A percentile compares a stretch with the other conserved stretches of the same genome.
phyloP scores from a whole-genome alignment of 2,113 vertebrate species.

The Sebastes schlegelii region DNA sequence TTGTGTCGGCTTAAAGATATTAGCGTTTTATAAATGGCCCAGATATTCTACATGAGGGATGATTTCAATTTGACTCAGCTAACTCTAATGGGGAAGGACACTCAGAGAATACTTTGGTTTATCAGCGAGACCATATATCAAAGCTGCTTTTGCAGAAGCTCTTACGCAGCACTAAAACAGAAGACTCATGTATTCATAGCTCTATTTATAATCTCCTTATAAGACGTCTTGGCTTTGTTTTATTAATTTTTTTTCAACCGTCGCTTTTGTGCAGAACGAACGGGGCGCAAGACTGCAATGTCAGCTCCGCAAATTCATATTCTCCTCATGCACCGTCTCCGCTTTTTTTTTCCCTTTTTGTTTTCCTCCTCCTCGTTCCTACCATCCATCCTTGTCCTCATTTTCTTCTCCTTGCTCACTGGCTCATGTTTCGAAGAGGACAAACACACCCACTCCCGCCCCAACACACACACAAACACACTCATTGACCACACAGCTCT shows the following conservation, averaged over 20 bases:
- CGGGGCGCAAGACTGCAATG: conserved; percentile 26
- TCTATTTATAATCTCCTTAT: conserved; percentile 62
- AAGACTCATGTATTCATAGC: conserved; percentile 43
- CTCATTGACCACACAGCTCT: conserved; percentile 43
- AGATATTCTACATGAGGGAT: conserved; percentile 60
- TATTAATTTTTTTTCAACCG: conserved; percentile 9
- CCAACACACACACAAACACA: conserved; percentile 2
- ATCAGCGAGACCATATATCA: conserved; percentile 54
- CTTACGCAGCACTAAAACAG: conserved; percentile 67
- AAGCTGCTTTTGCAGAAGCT: conserved; percentile 56
- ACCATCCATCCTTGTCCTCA: conserved; percentile 42
- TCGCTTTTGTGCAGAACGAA: conserved; percentile 26
- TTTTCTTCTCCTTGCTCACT: conserved; percentile 40
- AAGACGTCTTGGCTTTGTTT: conserved; percentile 36
- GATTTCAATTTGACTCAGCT: conserved; percentile 49
- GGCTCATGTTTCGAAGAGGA: conserved; percentile 34
- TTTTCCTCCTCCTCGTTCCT: conserved; percentile 13
- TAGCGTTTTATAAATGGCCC: conserved; percentile 53
- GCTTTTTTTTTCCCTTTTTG: conserved; percentile 10
- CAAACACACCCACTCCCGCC: conserved; percentile 38
- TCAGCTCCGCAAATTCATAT: conserved; percentile 56
- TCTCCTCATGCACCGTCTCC: conserved; percentile 38
- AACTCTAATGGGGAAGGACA: conserved; percentile 55
- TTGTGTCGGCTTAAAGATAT: conserved; percentile 58
- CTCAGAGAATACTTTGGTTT: conserved; percentile 54